phyloP scores from a whole-genome alignment of 2,888 invertebrate genomes.

The Zaprionus bogoriensis region DNA sequence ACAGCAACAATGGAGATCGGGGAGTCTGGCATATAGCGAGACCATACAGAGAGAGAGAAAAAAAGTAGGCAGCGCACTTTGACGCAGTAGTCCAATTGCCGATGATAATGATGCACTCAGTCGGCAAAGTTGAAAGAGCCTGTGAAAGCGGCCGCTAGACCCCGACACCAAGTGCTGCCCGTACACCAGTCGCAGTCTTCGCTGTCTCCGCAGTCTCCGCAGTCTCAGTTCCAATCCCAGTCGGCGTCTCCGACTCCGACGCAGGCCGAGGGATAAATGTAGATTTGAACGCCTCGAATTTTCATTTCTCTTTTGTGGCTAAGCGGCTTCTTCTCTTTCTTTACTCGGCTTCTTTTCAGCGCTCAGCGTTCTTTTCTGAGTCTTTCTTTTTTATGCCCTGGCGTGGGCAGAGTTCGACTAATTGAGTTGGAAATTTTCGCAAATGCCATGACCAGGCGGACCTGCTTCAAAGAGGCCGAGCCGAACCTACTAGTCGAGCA shows the following conservation, averaged over 20 bases:
- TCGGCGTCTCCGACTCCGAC: neutral
- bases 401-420: slow-evolving; percentile 67
- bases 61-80: slow-evolving; percentile 68
- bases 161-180: slow-evolving; percentile 18
- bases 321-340: slow-evolving; percentile 49
- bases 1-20: slow-evolving; percentile 42
- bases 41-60: slow-evolving; percentile 23
- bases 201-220: neutral
- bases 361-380: slow-evolving; percentile 18
- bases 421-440: slow-evolving; percentile 76
- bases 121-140: slow-evolving; percentile 77
- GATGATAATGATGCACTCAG: slow-evolving; percentile 79
- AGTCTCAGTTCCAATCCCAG: slow-evolving; percentile 15
- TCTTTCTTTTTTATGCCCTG: slow-evolving; percentile 24
- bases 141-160: slow-evolving; percentile 41
- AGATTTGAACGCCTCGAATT: slow-evolving; percentile 76
- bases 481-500: slow-evolving; percentile 29
- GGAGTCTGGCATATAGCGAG: too few relatives aligned
- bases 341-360: slow-evolving; percentile 26
- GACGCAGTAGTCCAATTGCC: slow-evolving; percentile 79
- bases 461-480: slow-evolving; percentile 41
- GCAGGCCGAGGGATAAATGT: slow-evolving; percentile 65
- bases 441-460: slow-evolving; percentile 51
- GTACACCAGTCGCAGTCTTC: slow-evolving; percentile 16
- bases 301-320: slow-evolving; percentile 55